These are phyloP conservation scores for Bombyx mandarina DNA, from an alignment of 1,140 invertebrate species.

Conservation along the genomic window DNA sequence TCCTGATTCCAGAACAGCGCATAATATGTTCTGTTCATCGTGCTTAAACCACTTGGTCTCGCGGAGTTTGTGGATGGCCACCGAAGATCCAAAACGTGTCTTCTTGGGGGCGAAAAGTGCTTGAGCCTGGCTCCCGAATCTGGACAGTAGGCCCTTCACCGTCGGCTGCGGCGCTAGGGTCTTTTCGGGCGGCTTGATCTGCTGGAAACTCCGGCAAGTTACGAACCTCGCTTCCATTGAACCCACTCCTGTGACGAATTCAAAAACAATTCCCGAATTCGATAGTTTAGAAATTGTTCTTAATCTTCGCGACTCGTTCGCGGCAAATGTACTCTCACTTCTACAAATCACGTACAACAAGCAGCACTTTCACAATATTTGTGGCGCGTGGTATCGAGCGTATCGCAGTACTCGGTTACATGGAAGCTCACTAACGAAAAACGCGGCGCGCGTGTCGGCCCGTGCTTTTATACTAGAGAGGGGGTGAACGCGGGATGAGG, in stretches of 20 bases:
- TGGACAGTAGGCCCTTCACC: slow-evolving; percentile 64
- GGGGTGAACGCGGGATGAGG: slow-evolving; percentile 16
- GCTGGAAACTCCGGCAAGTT: slow-evolving; percentile 67
- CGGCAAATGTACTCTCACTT: slow-evolving; percentile 53
- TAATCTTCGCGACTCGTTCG: slow-evolving; percentile 4
- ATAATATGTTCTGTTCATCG: slow-evolving; percentile 76
- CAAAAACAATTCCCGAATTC: no score
- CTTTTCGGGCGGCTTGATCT: slow-evolving; percentile 68
- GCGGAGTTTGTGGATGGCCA: slow-evolving; percentile 76
- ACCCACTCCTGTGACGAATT: slow-evolving; percentile 42
- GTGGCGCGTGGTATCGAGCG: slow-evolving; percentile 42
- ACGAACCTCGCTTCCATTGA: slow-evolving; percentile 73
- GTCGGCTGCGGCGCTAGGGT: slow-evolving; percentile 59
- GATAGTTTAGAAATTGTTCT: no score
- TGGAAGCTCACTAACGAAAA: slow-evolving; percentile 40
- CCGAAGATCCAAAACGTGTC: slow-evolving; percentile 73
- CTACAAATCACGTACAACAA: slow-evolving; percentile 44
- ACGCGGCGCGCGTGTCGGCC: slow-evolving; percentile 54
- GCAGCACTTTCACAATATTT: slow-evolving; percentile 63
- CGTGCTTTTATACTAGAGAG: slow-evolving; percentile 39
- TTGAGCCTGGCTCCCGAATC: slow-evolving; percentile 70
- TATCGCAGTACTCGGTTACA: slow-evolving; percentile 30
- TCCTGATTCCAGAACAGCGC: slow-evolving; percentile 77
- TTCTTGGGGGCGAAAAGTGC: slow-evolving; percentile 67
- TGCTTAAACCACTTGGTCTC: slow-evolving; percentile 79